A percentile compares a stretch with the other conserved stretches of the same genome.
phyloP scores from a whole-genome alignment of 2,888 invertebrate species.

The Tromatobia lineatoria region DNA sequence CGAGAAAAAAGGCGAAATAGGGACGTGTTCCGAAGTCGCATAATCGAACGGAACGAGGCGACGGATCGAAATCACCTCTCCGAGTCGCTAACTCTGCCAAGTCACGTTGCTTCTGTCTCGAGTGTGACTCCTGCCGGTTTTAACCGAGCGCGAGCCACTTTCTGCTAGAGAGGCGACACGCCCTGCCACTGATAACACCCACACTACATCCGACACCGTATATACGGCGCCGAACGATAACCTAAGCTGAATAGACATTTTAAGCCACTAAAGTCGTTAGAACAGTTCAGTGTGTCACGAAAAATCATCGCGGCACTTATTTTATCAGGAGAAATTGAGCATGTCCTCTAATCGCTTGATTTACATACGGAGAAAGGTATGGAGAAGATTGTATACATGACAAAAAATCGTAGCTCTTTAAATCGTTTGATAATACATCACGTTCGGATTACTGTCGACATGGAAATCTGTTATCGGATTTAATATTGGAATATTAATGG shows the following conservation, averaged over 20 bases:
- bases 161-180: constrained; percentile 77
- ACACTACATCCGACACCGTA: constrained; percentile 73
- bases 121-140: constrained; percentile 41
- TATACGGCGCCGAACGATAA: constrained; percentile 20
- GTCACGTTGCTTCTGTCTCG: constrained; percentile 57
- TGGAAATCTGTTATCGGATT: neutral
- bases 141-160: constrained; percentile 48
- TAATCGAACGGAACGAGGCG: constrained; percentile 56
- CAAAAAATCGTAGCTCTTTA: neutral
- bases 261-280: constrained; percentile 20
- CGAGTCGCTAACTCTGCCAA: constrained; percentile 14
- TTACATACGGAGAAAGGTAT: constrained; percentile 13
- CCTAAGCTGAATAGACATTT: constrained; percentile 34
- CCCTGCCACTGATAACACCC: constrained; percentile 84
- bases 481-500: neutral
- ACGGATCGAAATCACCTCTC: constrained; percentile 31
- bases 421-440: neutral
- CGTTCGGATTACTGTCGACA: neutral
- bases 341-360: constrained; percentile 5
- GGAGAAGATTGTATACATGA: neutral
- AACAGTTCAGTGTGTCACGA: constrained; percentile 19
- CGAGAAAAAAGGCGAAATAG: constrained; percentile 21
- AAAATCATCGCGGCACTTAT: constrained; percentile 34
- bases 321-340: neutral
- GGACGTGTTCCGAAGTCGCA: constrained; percentile 38